A percentile compares a stretch with the other conserved stretches of the same genome.
Conservation (phyloP, 2,888 invertebrate genomes). For the Drepana falcataria region DNA sequence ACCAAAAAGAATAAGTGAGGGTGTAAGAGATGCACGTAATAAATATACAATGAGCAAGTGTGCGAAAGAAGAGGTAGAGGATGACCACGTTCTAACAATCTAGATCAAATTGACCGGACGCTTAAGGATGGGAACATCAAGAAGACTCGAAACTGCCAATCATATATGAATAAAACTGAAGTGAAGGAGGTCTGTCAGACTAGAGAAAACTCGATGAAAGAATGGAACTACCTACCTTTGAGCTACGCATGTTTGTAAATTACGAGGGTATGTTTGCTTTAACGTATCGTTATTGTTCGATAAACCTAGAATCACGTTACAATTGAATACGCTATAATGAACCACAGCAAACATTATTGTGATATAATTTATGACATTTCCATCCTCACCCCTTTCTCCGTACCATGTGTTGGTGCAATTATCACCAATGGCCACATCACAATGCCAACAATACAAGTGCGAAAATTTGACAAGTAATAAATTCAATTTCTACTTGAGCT, state of each 20-base stretch:
- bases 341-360: slow-evolving; percentile 34
- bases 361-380: slow-evolving; percentile 31
- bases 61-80: too few relatives aligned
- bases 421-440: slow-evolving; percentile 50
- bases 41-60: too few relatives aligned
- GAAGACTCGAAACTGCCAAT: too few relatives aligned
- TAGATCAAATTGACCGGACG: too few relatives aligned
- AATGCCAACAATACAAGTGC: slow-evolving; percentile 59
- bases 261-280: not conserved
- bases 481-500: slow-evolving; percentile 57
- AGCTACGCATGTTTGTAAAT: not conserved
- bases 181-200: too few relatives aligned
- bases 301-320: not conserved
- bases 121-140: too few relatives aligned
- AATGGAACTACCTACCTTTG: too few relatives aligned
- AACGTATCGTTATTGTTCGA: not conserved
- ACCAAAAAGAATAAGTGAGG: too few relatives aligned
- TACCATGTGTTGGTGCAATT: slow-evolving; percentile 72
- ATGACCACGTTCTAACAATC: too few relatives aligned
- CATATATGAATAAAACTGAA: too few relatives aligned
- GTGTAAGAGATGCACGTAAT: too few relatives aligned
- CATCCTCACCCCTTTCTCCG: slow-evolving; percentile 54
- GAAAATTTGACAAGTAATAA: slow-evolving; percentile 71
- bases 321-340: slow-evolving; percentile 39
- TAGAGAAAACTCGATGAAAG: too few relatives aligned